A percentile compares a stretch with the other conserved stretches of the same genome.
Conservation (phyloP, 64 coral and sea anemone species). For the Pocillopora verrucosa region DNA sequence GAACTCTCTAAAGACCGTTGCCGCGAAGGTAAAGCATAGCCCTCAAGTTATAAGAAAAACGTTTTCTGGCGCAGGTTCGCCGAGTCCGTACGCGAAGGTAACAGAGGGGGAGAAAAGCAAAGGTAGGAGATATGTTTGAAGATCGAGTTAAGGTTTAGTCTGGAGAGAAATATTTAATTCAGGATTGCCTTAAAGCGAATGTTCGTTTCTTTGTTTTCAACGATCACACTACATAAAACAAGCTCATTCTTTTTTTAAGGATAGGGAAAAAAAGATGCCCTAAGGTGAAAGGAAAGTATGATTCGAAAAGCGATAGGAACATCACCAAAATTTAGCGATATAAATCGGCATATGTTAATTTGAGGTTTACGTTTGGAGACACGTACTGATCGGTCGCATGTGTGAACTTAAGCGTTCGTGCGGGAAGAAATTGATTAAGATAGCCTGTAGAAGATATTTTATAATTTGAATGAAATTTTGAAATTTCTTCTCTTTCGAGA, state of each 20-base stretch:
- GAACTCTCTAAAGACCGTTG: conserved; percentile 73
- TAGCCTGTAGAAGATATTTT: too few relatives aligned
- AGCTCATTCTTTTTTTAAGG: neutral
- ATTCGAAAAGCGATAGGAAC: neutral
- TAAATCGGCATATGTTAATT: neutral
- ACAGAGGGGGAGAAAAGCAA: conserved; percentile 24
- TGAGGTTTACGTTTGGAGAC: neutral
- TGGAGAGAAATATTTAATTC: neutral
- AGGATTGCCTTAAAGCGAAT: neutral
- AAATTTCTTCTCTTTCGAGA: too few relatives aligned
- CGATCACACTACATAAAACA: neutral
- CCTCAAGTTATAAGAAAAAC: conserved; percentile 87
- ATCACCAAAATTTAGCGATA: neutral
- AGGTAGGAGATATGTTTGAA: neutral
- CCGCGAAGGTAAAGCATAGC: conserved; percentile 69
- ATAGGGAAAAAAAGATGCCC: neutral
- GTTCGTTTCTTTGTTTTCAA: neutral
- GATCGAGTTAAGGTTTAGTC: neutral
- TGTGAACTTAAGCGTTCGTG: too few relatives aligned
- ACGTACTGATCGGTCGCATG: neutral
- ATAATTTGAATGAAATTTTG: too few relatives aligned
- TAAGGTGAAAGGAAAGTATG: neutral
- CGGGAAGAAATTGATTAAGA: too few relatives aligned
- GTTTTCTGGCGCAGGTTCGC: conserved; percentile 14
- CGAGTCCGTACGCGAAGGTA: conserved; percentile 25